These are phyloP conservation scores for Pararge aegeria DNA, from an alignment of 1,140 invertebrate species.

Conservation along the genomic window DNA sequence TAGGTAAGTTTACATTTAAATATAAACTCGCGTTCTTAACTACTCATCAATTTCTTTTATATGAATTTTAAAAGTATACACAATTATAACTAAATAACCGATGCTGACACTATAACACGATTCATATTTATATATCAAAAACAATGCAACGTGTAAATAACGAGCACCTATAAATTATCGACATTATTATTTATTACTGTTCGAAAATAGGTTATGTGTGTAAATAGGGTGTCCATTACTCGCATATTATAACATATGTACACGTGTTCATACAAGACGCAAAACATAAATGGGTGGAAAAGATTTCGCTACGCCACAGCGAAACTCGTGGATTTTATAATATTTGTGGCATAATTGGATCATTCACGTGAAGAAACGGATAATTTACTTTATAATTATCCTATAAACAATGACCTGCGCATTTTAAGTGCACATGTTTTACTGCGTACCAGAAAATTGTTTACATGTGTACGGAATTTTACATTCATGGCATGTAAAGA, in stretches of 20 bases:
- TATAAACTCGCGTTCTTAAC: no score
- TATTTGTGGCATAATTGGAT: conserved; percentile 32
- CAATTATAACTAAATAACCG: not conserved
- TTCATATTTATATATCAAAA: conserved; percentile 16
- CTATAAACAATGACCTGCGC: conserved; percentile 19
- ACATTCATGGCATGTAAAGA: not conserved
- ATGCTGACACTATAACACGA: not conserved
- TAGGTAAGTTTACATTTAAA: no score
- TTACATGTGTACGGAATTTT: conserved; percentile 7
- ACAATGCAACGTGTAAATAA: conserved; percentile 19
- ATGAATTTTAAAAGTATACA: not conserved
- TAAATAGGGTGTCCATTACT: conserved; percentile 16
- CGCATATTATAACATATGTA: conserved; percentile 7
- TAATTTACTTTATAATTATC: conserved; percentile 25
- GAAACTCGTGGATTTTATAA: conserved; percentile 34
- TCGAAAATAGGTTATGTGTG: conserved; percentile 25
- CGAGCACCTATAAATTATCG: conserved; percentile 18
- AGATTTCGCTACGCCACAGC: conserved; percentile 27
- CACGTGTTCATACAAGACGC: conserved; percentile 17
- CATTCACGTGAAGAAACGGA: conserved; percentile 22
- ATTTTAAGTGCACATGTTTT: conserved; percentile 3
- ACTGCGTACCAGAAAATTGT: conserved; percentile 9
- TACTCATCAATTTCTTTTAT: no score
- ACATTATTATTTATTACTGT: conserved; percentile 23
- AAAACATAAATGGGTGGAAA: conserved; percentile 21